Conservation (phyloP, 2,888 invertebrate species). For the Phanerotoma sp. region DNA sequence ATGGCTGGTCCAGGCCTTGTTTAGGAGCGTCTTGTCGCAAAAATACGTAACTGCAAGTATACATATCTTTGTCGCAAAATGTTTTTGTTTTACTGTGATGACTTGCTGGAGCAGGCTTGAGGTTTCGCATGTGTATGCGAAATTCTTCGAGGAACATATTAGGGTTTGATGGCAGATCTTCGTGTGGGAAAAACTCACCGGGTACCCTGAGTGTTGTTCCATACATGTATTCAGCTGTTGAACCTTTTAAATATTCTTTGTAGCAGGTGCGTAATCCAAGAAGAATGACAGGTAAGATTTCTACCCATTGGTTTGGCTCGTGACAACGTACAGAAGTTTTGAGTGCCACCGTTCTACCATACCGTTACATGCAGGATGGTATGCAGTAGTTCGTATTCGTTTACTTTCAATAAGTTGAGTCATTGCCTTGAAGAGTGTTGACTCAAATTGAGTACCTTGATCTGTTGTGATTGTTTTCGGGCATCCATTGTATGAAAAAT, state of each 20-base stretch:
- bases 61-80: conserved; percentile 13
- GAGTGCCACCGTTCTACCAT: conserved; percentile 32
- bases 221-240: conserved; percentile 11
- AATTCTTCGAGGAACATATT: conserved; percentile 19
- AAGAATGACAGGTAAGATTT: conserved; percentile 30
- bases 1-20: conserved; percentile 9
- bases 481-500: conserved; percentile 37
- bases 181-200: conserved; percentile 16
- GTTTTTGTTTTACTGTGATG: background rate
- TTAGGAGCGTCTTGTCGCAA: background rate
- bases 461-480: conserved; percentile 42
- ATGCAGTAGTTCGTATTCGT: conserved; percentile 34
- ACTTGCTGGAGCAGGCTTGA: background rate
- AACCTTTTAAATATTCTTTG: conserved; percentile 21
- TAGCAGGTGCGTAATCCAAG: conserved; percentile 24
- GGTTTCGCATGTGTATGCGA: conserved; percentile 5
- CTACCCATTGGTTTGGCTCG: conserved; percentile 21
- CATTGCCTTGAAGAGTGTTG: conserved; percentile 31
- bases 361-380: conserved; percentile 39
- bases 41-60: conserved; percentile 12
- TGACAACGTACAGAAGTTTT: conserved; percentile 24
- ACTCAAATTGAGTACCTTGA: conserved; percentile 40
- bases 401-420: conserved; percentile 26
- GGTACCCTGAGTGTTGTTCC: conserved; percentile 4
- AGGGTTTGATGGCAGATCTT: conserved; percentile 11